A percentile compares a stretch with the other conserved stretches of the same genome.
Conservation (phyloP, 2,888 invertebrate genomes). For the Lochmaea capreae region DNA sequence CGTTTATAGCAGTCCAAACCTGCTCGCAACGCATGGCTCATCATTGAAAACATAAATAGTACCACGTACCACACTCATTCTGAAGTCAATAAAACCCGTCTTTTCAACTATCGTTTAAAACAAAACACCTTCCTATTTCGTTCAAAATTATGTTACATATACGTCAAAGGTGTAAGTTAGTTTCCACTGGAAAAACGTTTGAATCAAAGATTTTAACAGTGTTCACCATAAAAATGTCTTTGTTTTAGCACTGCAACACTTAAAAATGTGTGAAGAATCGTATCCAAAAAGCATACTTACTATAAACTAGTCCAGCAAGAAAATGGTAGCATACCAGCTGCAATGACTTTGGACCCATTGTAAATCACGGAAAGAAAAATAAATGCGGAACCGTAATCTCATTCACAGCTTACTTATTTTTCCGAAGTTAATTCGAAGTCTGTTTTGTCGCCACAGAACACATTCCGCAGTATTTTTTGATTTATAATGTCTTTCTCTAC, state of each 20-base stretch:
- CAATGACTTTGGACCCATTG: constrained; percentile 34
- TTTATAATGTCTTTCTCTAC: constrained; percentile 18
- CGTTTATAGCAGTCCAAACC: too few relatives aligned
- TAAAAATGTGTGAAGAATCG: not conserved
- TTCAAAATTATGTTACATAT: too few relatives aligned
- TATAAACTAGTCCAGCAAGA: constrained; percentile 33
- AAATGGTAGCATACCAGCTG: constrained; percentile 35
- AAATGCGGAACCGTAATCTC: constrained; percentile 25
- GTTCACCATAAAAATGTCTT: not conserved
- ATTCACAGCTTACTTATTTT: constrained; percentile 28
- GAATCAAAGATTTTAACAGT: not conserved
- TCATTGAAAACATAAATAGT: too few relatives aligned
- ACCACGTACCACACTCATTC: too few relatives aligned
- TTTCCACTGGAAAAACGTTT: not conserved
- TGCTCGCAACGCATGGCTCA: too few relatives aligned
- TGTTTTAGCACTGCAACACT: not conserved
- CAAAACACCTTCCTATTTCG: too few relatives aligned
- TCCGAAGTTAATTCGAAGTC: constrained; percentile 31
- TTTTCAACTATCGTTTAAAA: too few relatives aligned
- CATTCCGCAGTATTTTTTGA: constrained; percentile 34
- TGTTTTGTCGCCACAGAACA: constrained; percentile 26
- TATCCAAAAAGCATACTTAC: constrained; percentile 24
- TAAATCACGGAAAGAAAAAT: constrained; percentile 17
- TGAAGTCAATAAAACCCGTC: too few relatives aligned
- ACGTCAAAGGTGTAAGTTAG: too few relatives aligned